Evolutionary conservation across 2,113 vertebrate species (phyloP).

Genomic region (Ornithorhynchus anatinus): DNA sequence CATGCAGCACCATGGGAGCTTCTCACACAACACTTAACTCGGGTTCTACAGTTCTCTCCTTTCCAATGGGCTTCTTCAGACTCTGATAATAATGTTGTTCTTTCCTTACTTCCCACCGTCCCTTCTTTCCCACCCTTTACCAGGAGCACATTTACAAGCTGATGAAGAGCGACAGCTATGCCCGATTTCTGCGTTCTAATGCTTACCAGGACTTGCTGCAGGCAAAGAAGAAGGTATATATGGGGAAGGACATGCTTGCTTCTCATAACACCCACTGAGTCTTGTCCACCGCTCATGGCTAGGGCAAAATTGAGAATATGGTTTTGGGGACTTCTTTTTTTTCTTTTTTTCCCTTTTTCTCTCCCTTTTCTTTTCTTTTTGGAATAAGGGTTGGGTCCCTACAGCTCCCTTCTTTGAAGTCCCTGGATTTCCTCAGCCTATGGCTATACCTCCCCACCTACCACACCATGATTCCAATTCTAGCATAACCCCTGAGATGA

Average conservation of each 20-base stretch:
- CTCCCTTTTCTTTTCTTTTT: slow-evolving; percentile 13
- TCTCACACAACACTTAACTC: neutral
- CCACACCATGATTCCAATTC: too few relatives aligned
- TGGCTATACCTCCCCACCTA: too few relatives aligned
- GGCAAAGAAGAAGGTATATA: slow-evolving; percentile 92
- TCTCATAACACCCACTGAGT: slow-evolving; percentile 67
- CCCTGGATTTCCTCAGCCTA: too few relatives aligned
- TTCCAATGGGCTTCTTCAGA: neutral
- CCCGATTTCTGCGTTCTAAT: slow-evolving; percentile 92
- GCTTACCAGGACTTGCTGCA: slow-evolving; percentile 94
- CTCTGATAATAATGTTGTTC: slow-evolving; percentile 50
- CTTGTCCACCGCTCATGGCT: slow-evolving; percentile 76
- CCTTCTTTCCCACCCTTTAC: slow-evolving; percentile 37
- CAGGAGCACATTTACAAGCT: slow-evolving; percentile 98
- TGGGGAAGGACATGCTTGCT: slow-evolving; percentile 70
- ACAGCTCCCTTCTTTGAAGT: neutral
- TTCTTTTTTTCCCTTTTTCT: slow-evolving; percentile 36
- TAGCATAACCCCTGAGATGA: too few relatives aligned
- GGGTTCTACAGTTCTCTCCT: neutral
- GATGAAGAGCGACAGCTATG: slow-evolving; percentile 98
- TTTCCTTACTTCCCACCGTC: slow-evolving; percentile 6
- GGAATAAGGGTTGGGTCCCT: slow-evolving; percentile 34
- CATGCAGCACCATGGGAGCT: neutral
- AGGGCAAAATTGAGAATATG: slow-evolving; percentile 65
- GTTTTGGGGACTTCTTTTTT: slow-evolving; percentile 44